phyloP scores from a whole-genome alignment of 2,797 vertebrate genomes.

The Neomorphus geoffroyi region DNA sequence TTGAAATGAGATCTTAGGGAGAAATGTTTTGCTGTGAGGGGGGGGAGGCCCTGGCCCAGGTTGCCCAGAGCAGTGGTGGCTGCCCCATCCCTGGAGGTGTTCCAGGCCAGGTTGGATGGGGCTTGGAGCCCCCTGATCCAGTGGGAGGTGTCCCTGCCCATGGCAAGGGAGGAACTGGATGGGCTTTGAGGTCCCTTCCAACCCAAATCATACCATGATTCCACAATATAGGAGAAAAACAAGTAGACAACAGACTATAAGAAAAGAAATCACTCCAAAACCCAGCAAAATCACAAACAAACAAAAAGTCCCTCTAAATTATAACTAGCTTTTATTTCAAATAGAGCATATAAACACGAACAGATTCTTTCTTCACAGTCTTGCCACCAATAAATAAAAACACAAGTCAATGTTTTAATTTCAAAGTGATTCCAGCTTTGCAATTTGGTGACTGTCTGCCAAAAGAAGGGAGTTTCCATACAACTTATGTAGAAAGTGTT shows the following conservation, averaged over 20 bases:
- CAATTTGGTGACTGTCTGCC: neutral
- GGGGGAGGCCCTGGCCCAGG: too few relatives aligned
- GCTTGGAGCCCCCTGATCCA: too few relatives aligned
- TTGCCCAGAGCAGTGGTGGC: too few relatives aligned
- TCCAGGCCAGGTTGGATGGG: too few relatives aligned
- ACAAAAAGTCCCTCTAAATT: neutral
- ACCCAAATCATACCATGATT: too few relatives aligned
- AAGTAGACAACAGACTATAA: neutral
- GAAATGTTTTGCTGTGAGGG: too few relatives aligned
- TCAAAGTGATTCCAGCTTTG: neutral
- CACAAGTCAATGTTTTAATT: neutral
- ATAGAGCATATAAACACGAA: neutral
- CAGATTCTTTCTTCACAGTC: neutral
- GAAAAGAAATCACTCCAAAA: neutral
- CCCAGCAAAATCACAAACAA: neutral
- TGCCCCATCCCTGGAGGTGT: too few relatives aligned
- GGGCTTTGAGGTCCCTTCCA: too few relatives aligned
- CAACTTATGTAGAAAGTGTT: neutral
- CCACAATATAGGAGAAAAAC: neutral
- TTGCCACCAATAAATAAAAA: constrained; percentile 16
- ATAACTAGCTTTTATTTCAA: neutral
- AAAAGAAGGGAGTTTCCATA: neutral
- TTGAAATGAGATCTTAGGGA: too few relatives aligned
- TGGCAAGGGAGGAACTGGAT: too few relatives aligned
- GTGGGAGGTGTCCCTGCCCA: too few relatives aligned